A percentile compares a stretch with the other conserved stretches of the same genome.
phyloP scores from a whole-genome alignment of 2,797 vertebrate species.

The Meriones psammophilus region DNA sequence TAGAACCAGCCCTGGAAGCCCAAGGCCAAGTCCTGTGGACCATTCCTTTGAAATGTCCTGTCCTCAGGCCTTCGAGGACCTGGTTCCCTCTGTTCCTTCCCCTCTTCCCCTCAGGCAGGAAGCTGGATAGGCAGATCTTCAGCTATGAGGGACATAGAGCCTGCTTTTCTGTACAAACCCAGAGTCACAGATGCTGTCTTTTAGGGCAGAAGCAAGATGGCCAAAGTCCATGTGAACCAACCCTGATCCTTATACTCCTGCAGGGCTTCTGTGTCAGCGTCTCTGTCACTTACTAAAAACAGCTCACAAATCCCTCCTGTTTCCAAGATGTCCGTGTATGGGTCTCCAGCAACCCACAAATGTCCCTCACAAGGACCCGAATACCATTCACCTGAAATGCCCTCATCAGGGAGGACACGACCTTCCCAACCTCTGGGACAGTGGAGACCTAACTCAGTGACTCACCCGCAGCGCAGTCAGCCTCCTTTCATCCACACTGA shows the following conservation, averaged over 20 bases:
- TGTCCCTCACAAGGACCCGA: neutral
- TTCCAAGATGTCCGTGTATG: neutral
- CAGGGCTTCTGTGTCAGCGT: neutral
- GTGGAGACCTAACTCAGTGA: neutral
- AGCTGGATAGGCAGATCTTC: neutral
- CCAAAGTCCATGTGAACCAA: neutral
- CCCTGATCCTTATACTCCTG: neutral
- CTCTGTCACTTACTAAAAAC: neutral
- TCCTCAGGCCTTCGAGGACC: no score
- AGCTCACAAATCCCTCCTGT: neutral
- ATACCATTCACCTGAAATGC: neutral
- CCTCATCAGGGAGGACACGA: neutral
- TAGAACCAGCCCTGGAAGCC: neutral
- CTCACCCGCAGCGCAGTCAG: no score
- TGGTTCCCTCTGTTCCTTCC: neutral
- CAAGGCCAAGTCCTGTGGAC: neutral
- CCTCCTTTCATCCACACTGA: neutral
- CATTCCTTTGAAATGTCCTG: neutral
- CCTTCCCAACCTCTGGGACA: neutral
- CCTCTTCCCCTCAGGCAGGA: neutral
- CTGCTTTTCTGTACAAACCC: neutral
- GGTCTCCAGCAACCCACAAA: neutral
- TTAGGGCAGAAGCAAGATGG: neutral
- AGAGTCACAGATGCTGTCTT: neutral
- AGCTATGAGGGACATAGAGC: neutral